Evolutionary conservation across 2,888 invertebrate species (phyloP), one percentile per base, ranked within the genome.

Genomic region (Drosophila rellima): DNA sequence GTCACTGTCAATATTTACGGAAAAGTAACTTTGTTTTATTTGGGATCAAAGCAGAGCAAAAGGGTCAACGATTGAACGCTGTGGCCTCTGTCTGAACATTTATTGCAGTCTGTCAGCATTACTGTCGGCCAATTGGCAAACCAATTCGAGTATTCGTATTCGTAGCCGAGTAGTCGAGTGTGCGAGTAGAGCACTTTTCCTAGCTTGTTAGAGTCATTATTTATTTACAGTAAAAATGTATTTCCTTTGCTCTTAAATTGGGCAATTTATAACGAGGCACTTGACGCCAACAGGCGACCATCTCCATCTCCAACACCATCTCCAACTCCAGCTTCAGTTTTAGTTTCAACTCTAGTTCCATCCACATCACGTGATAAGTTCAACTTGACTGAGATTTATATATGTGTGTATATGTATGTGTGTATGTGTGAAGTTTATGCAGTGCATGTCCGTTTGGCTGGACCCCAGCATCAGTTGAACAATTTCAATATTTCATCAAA

Each of bases 241-340:
- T 80, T 90, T 84, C 80, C 85, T 79, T 75, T 77, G 74, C 84
- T 78, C 70, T 75, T 77, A 74, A 78, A 77, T 78, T 86, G 82
- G 87, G 78, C 90, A 88, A 90, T 88, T 88, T 88, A 87, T 89
- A 90, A 87, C 89, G 70, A 90, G 77, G 64, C 89, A 87, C 88
- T 85, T 89, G 79, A 89, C 79, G 84, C 79, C 82, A 70, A 70
- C 67, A 68, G 57, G 62, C 74, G 74, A 60, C 70, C 50, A 50
- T 47, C 39, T 63, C 42, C 62, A 68, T 37, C 42, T 42, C 26
- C 39, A 42, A 29, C 42, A 39, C 26, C 39, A 42, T 23, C 17
- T 20, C 29, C 54, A 37, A 33, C 50, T 40, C 37, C 18, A 48
- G 47, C 4, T 10, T 6, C 11, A 48, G 17, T 63, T 61, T 44